Conservation (phyloP, 1,140 invertebrate species). For the Bradysia coprophila region DNA sequence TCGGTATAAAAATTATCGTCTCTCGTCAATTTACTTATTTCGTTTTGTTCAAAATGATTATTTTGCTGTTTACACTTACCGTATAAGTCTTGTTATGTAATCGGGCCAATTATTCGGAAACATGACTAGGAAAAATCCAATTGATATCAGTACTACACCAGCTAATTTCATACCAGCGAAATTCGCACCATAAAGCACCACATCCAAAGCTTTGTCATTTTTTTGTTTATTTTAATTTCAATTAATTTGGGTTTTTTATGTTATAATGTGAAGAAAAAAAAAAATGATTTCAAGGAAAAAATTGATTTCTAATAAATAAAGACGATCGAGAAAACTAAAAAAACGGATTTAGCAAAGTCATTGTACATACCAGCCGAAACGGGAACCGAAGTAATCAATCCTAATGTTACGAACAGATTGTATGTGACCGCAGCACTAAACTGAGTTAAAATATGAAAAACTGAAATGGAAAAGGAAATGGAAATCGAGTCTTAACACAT, state of each 20-base stretch:
- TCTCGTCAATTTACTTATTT: no score
- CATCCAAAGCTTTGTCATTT: slow-evolving; percentile 78
- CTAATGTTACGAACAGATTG: slow-evolving; percentile 81
- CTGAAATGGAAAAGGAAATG: slow-evolving; percentile 34
- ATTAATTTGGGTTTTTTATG: neutral
- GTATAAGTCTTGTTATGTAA: slow-evolving; percentile 71
- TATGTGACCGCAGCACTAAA: slow-evolving; percentile 82
- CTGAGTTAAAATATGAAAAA: slow-evolving; percentile 76
- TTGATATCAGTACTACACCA: slow-evolving; percentile 74
- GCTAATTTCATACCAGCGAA: slow-evolving; percentile 90
- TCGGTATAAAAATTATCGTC: no score
- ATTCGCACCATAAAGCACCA: slow-evolving; percentile 60
- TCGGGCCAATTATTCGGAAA: slow-evolving; percentile 92
- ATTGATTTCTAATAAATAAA: no score
- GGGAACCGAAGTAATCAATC: slow-evolving; percentile 77
- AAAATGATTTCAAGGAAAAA: slow-evolving; percentile 2
- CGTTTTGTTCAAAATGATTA: no score
- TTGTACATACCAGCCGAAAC: slow-evolving; percentile 64
- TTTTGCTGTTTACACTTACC: slow-evolving; percentile 40
- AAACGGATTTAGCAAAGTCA: neutral
- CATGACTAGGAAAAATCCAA: slow-evolving; percentile 84
- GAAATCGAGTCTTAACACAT: no score
- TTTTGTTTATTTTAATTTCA: slow-evolving; percentile 11
- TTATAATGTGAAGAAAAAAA: slow-evolving; percentile 4
- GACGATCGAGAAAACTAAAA: neutral